Evolutionary conservation across 2,113 vertebrate genomes (phyloP), one percentile per base, ranked within the genome.

Genomic region (Leptobrachium leishanense): DNA sequence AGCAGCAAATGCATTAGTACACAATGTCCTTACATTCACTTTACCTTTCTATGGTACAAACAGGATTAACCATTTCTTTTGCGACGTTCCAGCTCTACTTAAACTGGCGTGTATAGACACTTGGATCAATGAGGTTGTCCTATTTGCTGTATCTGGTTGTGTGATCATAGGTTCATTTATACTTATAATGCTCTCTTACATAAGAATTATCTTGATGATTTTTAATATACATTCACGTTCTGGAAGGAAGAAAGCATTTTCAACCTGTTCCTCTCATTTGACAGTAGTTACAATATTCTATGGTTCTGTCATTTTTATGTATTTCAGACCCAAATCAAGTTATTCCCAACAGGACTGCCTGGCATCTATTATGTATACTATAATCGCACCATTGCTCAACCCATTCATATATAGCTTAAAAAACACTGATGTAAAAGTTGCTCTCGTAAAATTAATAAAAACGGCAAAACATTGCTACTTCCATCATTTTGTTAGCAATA

Each of bases 281-380:
- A 68, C 53, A 43, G 65, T 76, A 1, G 65, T 76, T 59, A n/a
- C 65, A 11, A 59, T 76, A 11, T 76, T 68, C 66, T 76, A 76
- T 12, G 74, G 74, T 5, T 67, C 74, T 20, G 44, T 2, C 15
- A 76, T 76, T 42, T 76, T 55, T 67, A 76, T 76, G 74, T 76
- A 76, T 43, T 66, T 76, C n/a, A 76, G 74, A 43, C 74, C 74
- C 31, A 67, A 13, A 4, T 66, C 74, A 42, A 55, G 46, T 7
- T 43, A 42, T 67, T n/a, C 44, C 2, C n/a, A 8, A 0, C 13
- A 68, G 10, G 40, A 76, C 8, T 54, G 64, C 12, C 1, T 68
- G 4, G 74, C 64, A 0, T 67, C 74, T 43, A 7, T 68, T 41
- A 42, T 68, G 63, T 76, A 76, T 13, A 67, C 74, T 2, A 12